Conservation (phyloP, 2,888 invertebrate genomes). For the Ectobius pallidus region DNA sequence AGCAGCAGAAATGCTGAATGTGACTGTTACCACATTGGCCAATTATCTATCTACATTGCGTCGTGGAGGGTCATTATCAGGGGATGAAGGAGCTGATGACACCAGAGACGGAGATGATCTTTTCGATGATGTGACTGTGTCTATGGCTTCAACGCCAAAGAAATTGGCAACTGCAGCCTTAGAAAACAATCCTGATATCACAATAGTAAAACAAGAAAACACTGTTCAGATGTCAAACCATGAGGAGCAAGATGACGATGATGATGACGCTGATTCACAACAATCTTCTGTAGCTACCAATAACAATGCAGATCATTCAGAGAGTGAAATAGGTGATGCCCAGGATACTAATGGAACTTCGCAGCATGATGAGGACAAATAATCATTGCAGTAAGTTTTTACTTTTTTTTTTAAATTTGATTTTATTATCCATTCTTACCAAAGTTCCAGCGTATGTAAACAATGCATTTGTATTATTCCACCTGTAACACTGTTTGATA, state of each 20-base stretch:
- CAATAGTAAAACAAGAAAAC: constrained; percentile 65
- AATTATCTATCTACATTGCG: constrained; percentile 69
- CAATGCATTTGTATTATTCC: too few species aligned
- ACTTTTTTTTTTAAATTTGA: background rate
- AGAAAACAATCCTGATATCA: constrained; percentile 65
- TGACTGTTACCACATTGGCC: constrained; percentile 74
- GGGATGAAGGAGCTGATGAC: constrained; percentile 47
- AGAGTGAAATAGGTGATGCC: constrained; percentile 27
- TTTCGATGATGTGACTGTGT: constrained; percentile 51
- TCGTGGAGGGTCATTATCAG: constrained; percentile 43
- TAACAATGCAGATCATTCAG: constrained; percentile 36
- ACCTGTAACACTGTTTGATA: too few species aligned
- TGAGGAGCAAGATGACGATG: constrained; percentile 33
- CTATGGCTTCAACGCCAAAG: constrained; percentile 43
- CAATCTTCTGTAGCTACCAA: constrained; percentile 35
- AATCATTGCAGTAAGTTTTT: too few species aligned
- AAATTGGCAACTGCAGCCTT: constrained; percentile 54
- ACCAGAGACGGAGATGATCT: constrained; percentile 48
- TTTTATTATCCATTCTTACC: too few species aligned
- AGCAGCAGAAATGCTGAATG: constrained; percentile 77
- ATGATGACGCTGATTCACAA: constrained; percentile 18
- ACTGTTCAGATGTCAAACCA: constrained; percentile 43
- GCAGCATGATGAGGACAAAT: constrained; percentile 20
- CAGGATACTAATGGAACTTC: constrained; percentile 17
- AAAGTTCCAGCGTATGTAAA: too few species aligned